A percentile compares a stretch with the other conserved stretches of the same genome.
These are phyloP conservation scores for Ceuthmochares aereus DNA, from an alignment of 2,113 vertebrate genomes.

Conservation along the genomic window DNA sequence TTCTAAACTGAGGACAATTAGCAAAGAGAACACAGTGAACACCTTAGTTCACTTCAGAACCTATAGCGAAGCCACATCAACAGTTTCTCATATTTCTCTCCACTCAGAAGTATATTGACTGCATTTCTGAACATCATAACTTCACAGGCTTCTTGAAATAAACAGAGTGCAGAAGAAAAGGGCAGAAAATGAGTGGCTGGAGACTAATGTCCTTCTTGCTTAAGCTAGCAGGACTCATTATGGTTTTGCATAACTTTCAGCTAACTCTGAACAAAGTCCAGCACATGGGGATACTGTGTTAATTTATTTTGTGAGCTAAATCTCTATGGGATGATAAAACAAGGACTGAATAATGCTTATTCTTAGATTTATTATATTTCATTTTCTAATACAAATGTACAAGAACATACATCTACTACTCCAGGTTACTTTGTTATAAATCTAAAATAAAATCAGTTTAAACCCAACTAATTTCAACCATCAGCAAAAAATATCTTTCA, in stretches of 20 bases:
- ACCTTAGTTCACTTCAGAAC: background rate
- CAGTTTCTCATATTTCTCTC: background rate
- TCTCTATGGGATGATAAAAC: background rate
- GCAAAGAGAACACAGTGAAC: background rate
- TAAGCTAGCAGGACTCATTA: background rate
- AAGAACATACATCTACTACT: background rate
- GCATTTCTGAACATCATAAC: background rate
- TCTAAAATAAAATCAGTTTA: slow-evolving; percentile 6
- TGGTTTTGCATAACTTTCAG: slow-evolving; percentile 30
- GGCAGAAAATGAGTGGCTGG: background rate
- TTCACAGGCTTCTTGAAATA: slow-evolving; percentile 4
- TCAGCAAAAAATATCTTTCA: background rate
- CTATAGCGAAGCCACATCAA: background rate
- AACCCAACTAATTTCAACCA: background rate
- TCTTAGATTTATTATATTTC: background rate
- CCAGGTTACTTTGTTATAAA: background rate
- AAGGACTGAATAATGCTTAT: background rate
- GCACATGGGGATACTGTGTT: background rate
- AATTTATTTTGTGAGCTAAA: slow-evolving; percentile 8
- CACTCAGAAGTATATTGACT: background rate
- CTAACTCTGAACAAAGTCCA: slow-evolving; percentile 8
- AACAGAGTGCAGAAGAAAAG: background rate
- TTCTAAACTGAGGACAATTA: background rate
- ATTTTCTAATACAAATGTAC: background rate
- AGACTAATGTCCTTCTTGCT: slow-evolving; percentile 8